Percentiles rank a stretch among this genome's conserved stretches.
Conservation (phyloP, 2,113 vertebrate genomes). For the Calypte anna region DNA sequence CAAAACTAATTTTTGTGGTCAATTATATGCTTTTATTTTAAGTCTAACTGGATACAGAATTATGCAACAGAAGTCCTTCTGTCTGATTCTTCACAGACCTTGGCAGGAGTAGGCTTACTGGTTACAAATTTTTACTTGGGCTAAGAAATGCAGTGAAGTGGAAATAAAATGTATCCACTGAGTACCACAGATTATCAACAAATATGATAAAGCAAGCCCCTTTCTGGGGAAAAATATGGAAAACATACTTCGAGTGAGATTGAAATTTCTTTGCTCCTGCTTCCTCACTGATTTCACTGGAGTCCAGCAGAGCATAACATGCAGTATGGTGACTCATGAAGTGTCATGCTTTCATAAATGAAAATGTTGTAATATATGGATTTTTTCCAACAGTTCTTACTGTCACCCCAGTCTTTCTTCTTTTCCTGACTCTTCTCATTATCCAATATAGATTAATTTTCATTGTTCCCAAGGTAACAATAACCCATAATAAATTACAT, state of each 20-base stretch:
- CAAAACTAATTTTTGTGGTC: constrained; percentile 69
- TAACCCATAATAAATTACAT: background rate
- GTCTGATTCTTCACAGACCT: constrained; percentile 72
- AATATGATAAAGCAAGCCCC: background rate
- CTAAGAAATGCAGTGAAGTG: constrained; percentile 18
- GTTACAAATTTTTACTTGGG: constrained; percentile 40
- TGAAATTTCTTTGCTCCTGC: background rate
- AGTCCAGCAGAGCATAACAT: background rate
- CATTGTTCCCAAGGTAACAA: background rate
- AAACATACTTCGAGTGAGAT: background rate
- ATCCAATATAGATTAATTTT: background rate
- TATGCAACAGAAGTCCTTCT: constrained; percentile 66
- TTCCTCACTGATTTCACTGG: background rate
- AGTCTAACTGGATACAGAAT: constrained; percentile 56
- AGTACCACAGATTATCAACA: background rate
- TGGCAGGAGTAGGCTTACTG: constrained; percentile 50
- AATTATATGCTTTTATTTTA: constrained; percentile 70
- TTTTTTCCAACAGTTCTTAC: background rate
- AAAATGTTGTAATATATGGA: background rate
- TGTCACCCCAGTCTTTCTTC: background rate
- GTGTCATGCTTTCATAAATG: background rate
- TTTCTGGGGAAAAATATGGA: background rate
- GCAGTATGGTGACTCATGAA: background rate
- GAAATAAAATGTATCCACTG: constrained; percentile 33
- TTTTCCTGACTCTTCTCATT: background rate